phyloP scores from a whole-genome alignment of 1,140 invertebrate genomes.

The Aphelenchoides fujianensis region DNA sequence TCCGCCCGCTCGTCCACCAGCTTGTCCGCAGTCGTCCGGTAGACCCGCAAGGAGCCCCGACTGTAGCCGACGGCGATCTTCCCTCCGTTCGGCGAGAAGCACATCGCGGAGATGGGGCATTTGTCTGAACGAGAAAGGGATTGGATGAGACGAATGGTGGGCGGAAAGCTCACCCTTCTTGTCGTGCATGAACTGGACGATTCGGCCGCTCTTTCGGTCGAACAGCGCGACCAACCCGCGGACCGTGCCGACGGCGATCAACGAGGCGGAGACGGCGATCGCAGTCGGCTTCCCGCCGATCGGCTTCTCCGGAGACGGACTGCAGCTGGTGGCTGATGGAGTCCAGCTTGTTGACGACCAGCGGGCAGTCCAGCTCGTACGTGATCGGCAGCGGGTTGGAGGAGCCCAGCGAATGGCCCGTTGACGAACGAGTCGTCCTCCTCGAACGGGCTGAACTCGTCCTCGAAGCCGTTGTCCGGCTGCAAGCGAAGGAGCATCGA shows the following conservation, averaged over 20 bases:
- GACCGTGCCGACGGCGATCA: constrained; percentile 40
- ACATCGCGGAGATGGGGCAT: constrained; percentile 40
- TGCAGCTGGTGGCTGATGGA: constrained; percentile 40
- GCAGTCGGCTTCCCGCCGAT: constrained; percentile 36
- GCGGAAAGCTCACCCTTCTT: constrained; percentile 34
- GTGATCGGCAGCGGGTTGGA: constrained; percentile 25
- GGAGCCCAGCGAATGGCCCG: not conserved
- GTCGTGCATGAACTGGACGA: constrained; percentile 28
- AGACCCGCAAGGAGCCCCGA: constrained; percentile 29
- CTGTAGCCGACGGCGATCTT: constrained; percentile 34
- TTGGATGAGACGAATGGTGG: not conserved
- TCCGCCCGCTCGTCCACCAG: constrained; percentile 28
- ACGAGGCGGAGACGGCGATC: constrained; percentile 17
- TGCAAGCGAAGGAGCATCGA: constrained; percentile 11
- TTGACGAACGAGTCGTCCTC: constrained; percentile 31
- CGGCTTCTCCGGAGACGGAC: constrained; percentile 30
- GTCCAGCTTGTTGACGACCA: constrained; percentile 33
- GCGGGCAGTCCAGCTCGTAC: constrained; percentile 34
- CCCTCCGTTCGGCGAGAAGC: constrained; percentile 26
- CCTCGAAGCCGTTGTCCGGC: constrained; percentile 27
- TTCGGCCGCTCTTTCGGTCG: constrained; percentile 17
- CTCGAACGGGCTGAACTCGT: constrained; percentile 33
- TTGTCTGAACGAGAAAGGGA: constrained; percentile 42
- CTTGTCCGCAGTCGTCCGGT: constrained; percentile 29
- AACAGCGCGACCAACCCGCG: constrained; percentile 35